Evolutionary conservation across 2,113 vertebrate genomes (phyloP).

Genomic region (Pterocles gutturalis): DNA sequence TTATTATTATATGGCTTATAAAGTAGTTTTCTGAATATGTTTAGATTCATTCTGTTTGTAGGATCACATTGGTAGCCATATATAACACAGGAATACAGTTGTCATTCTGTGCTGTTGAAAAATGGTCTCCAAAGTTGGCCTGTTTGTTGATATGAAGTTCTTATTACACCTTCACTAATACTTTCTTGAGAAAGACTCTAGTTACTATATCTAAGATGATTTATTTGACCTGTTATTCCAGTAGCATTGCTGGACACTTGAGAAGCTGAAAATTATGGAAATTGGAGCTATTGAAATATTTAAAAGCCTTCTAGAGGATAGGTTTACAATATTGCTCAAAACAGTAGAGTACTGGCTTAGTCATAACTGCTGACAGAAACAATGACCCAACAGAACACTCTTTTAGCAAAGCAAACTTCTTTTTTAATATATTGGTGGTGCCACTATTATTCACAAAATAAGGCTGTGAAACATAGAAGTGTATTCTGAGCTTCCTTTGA

Average conservation of each 20-base stretch:
- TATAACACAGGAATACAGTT: not conserved
- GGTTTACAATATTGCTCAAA: not conserved
- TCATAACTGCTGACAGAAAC: not conserved
- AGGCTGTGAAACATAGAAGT: not conserved
- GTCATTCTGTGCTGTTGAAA: not conserved
- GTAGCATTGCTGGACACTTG: not conserved
- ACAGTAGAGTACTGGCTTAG: not conserved
- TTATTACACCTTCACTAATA: not conserved
- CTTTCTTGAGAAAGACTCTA: not conserved
- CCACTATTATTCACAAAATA: not conserved
- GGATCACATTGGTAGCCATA: not conserved
- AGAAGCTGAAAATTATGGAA: not conserved
- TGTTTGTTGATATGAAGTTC: not conserved
- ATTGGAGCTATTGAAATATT: not conserved
- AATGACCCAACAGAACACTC: too few relatives aligned
- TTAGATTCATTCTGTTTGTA: not conserved
- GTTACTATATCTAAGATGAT: not conserved
- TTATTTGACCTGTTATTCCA: not conserved
- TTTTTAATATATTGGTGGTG: fast-evolving
- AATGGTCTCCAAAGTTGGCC: not conserved
- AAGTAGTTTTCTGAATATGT: not conserved
- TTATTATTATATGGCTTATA: not conserved
- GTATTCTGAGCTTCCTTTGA: not conserved
- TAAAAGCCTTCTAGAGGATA: not conserved
- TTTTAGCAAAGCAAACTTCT: not conserved